Conservation (phyloP, 2,113 vertebrate genomes). For the Hiodon tergisus region DNA sequence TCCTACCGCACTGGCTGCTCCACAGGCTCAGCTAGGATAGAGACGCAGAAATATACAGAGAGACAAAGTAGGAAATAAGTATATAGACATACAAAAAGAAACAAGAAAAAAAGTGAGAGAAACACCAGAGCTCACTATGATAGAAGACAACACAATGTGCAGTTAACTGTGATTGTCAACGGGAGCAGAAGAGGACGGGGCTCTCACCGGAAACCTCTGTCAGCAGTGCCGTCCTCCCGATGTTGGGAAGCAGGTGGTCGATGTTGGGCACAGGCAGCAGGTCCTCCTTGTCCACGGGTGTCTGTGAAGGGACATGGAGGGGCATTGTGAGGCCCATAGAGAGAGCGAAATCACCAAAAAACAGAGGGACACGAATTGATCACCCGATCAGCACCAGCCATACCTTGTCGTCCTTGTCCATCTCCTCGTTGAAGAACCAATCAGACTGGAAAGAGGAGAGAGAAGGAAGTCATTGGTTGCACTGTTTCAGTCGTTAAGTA, state of each 20-base stretch:
- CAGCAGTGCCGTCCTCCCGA: conserved; percentile 75
- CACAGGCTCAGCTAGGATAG: conserved; percentile 77
- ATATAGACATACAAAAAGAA: conserved; percentile 10
- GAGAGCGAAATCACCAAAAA: neutral
- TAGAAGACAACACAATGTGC: conserved; percentile 35
- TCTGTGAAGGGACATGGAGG: conserved; percentile 51
- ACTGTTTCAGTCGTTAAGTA: neutral
- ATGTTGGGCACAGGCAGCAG: conserved; percentile 84
- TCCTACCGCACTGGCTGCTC: conserved; percentile 91
- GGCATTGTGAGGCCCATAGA: neutral
- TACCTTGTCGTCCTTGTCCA: conserved; percentile 81
- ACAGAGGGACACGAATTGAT: neutral
- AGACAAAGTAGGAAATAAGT: conserved; percentile 43
- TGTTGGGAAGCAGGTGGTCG: conserved; percentile 93
- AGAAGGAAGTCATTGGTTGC: conserved; percentile 45
- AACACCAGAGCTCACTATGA: conserved; percentile 22
- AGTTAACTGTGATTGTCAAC: neutral
- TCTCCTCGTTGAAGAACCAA: conserved; percentile 88
- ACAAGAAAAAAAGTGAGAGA: conserved; percentile 7
- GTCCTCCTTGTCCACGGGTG: conserved; percentile 78
- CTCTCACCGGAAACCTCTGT: conserved; percentile 79
- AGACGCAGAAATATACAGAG: conserved; percentile 47
- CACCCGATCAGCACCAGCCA: conserved; percentile 18
- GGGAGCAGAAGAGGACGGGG: neutral
- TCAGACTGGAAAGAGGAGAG: conserved; percentile 46